Evolutionary conservation across 1,140 invertebrate species (phyloP), one percentile per base, ranked within the genome.

Genomic region (Sitodiplosis mosellana): DNA sequence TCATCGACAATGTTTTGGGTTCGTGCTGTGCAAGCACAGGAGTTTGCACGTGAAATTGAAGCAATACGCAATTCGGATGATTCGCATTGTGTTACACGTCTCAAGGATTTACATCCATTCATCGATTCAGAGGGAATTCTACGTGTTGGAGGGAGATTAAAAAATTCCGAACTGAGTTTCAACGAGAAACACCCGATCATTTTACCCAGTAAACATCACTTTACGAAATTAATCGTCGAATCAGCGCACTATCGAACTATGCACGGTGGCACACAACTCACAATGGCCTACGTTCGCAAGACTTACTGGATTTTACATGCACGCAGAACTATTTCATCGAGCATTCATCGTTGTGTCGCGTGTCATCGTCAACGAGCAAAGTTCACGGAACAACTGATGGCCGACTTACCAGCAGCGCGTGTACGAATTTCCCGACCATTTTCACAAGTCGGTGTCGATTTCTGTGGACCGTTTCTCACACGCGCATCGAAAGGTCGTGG

Each of bases 81-180:
- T 8, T 27, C n/a, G 34, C 33, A 12, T 40, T 53, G 20, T n/a
- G 38, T 53, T 47, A 49, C 34, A 42, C 34, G 12, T 52, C 54
- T 17, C 55, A 55, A 37, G 14, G 57, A 27, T 5, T 27, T 27
- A 27, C 27, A 27, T 27, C 27, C 27, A 27, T 27, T 27, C 10
- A 5, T 27, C 27, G 54, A 60, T 45, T 19, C 43, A 27, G 27
- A 52, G 20, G 54, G 52, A 1, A 40, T 55, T 18, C 14, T 60
- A 15, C 46, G 57, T 19, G 59, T 60, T 21, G 56, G 54, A 12
- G 57, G 55, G 17, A 47, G 57, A 20, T 41, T 60, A 37, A 41
- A 51, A 50, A 45, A 55, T 46, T 38, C 56, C 19, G 18, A 49
- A 21, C 27, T 57, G 18, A 17, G 22, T 18, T 50, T 47, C 37